Evolutionary conservation across 2,888 invertebrate genomes (phyloP), one percentile per base, ranked within the genome.

Genomic region (Plusia festucae): DNA sequence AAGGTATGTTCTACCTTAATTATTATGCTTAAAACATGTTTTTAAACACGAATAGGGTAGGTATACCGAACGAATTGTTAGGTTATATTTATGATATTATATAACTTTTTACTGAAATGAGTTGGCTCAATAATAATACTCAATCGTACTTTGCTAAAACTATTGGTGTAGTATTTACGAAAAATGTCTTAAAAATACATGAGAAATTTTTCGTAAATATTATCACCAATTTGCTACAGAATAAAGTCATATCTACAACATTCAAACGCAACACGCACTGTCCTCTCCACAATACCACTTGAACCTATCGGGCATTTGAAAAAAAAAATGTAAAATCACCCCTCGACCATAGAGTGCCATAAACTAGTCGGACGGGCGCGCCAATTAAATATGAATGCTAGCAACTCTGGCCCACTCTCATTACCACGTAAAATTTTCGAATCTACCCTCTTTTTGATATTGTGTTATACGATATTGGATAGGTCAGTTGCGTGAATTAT

Each of bases 321-420:
- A 93, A 90, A 92, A 92, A 92, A 92, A 90, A 88, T 88, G 90
- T 90, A 90, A 92, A 93, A 93, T 91, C 93, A 88, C 91, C 93
- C 92, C 88, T 85, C 82, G 82, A 78, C 89, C 86, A 84, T 79
- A 83, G 91, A 93, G 92, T 75, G 90, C 88, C 85, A 90, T 94
- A 94, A 95, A 93, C 90, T 90, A 91, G 86, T 79, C 74, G 68
- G 74, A 62, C 82, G 82, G 83, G 83, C 83, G 87, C 86, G 85
- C 93, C 94, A 94, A 94, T 94, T 94, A 94, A 93, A 93, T 93
- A 94, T 94, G 93, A 88, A 94, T 88, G 88, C 40, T 40, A n/a
- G 40, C 40, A 40, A n/a, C 77, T 71, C 80, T 69, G 78, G 82
- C 83, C 85, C 86, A 86, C 85, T 89, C 86, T 88, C 89, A 91